These are phyloP conservation scores for Calonectris borealis DNA, from an alignment of 2,113 vertebrate genomes.

Conservation along the genomic window DNA sequence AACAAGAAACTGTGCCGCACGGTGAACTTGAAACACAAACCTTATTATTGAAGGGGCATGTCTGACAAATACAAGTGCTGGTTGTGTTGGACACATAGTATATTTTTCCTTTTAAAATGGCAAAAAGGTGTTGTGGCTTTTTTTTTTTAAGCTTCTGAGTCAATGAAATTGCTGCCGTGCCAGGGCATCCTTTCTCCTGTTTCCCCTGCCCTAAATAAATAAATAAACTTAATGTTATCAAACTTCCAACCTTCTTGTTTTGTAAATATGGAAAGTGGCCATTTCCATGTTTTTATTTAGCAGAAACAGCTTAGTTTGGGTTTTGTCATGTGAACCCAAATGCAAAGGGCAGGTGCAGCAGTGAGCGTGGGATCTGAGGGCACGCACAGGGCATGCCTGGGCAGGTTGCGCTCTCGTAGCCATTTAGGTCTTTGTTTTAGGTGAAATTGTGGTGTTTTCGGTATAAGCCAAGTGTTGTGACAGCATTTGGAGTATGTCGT, in stretches of 20 bases:
- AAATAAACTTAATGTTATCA: not conserved
- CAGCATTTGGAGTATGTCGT: not conserved
- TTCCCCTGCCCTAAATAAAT: not conserved
- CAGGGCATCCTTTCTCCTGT: not conserved
- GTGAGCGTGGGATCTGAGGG: not conserved
- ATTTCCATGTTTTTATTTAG: constrained; percentile 10
- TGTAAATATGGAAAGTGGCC: not conserved
- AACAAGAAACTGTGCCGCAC: not conserved
- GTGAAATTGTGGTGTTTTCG: not conserved
- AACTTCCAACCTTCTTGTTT: not conserved
- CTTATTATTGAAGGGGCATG: not conserved
- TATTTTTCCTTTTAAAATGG: not conserved
- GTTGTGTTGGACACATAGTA: not conserved
- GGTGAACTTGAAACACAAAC: constrained; percentile 22
- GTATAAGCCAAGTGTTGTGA: not conserved
- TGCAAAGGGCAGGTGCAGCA: not conserved
- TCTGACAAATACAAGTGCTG: not conserved
- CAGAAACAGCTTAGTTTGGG: not conserved
- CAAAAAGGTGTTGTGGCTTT: not conserved
- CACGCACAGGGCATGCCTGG: not conserved
- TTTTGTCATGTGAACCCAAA: not conserved
- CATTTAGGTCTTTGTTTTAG: not conserved
- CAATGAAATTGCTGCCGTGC: not conserved
- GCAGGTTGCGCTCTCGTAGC: accelerated
- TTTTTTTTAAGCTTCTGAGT: not conserved